Evolutionary conservation across 2,113 vertebrate genomes (phyloP).

Genomic region (Mastomys coucha): DNA sequence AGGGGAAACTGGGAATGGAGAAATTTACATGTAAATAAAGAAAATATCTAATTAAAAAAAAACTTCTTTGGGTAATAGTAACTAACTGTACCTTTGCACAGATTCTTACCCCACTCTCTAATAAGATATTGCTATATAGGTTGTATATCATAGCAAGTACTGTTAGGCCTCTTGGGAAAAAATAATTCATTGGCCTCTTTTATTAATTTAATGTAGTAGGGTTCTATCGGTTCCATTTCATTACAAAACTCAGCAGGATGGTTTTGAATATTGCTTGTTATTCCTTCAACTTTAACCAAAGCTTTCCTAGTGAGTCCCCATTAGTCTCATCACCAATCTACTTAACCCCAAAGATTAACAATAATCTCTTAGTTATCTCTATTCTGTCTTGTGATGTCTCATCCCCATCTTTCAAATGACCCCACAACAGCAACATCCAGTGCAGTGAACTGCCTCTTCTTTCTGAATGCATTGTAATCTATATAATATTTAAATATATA

Average conservation of each 20-base stretch:
- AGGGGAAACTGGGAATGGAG: too few species aligned
- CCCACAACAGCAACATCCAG: background rate
- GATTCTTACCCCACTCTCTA: background rate
- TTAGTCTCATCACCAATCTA: background rate
- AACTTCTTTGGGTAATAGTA: background rate
- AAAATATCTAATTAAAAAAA: too few species aligned
- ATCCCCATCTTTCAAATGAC: background rate
- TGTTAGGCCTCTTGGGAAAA: background rate
- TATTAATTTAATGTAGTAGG: background rate
- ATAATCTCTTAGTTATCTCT: background rate
- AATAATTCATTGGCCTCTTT: background rate
- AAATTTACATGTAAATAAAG: too few species aligned
- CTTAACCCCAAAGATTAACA: background rate
- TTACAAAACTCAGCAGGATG: slow-evolving; percentile 34
- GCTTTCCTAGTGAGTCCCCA: background rate
- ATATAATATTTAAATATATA: background rate
- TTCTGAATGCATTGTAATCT: background rate
- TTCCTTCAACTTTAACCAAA: background rate
- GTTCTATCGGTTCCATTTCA: background rate
- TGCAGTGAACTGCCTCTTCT: background rate
- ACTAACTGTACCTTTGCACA: background rate
- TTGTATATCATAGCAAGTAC: background rate
- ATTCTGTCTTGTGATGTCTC: background rate
- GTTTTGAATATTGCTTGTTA: background rate
- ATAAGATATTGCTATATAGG: background rate